phyloP scores from a whole-genome alignment of 2,797 vertebrate species.

The Manis crassicaudata region DNA sequence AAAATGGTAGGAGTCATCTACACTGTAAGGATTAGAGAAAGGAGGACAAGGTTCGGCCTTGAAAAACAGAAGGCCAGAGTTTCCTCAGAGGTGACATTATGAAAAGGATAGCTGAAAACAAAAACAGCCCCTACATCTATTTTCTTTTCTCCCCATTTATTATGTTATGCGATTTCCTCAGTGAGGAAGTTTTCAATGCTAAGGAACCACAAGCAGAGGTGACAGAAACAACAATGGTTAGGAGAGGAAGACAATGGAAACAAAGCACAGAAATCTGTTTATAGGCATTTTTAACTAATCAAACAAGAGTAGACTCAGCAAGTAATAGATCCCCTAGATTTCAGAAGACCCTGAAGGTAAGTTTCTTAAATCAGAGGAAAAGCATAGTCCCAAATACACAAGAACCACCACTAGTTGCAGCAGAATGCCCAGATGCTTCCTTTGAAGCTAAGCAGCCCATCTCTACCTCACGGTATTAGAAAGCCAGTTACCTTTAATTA shows the following conservation, averaged over 20 bases:
- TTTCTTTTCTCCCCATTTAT: background rate
- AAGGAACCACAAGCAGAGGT: background rate
- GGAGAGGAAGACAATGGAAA: background rate
- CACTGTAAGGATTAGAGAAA: background rate
- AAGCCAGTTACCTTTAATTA: background rate
- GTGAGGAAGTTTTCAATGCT: background rate
- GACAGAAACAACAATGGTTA: background rate
- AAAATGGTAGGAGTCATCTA: background rate
- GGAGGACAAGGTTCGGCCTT: background rate
- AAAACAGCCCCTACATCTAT: background rate
- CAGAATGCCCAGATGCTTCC: background rate
- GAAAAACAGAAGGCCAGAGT: conserved; percentile 31
- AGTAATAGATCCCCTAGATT: background rate
- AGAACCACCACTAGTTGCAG: background rate
- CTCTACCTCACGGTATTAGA: background rate
- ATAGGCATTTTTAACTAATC: background rate
- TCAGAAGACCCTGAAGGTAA: conserved; percentile 24
- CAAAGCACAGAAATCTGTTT: background rate
- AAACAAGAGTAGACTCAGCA: background rate
- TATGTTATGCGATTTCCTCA: conserved; percentile 27
- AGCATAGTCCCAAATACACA: background rate
- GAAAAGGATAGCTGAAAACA: background rate
- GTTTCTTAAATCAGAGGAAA: background rate
- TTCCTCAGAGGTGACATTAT: background rate
- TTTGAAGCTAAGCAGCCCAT: background rate